Evolutionary conservation across 1,140 invertebrate genomes (phyloP).

Genomic region (Lepidurus packardi): DNA sequence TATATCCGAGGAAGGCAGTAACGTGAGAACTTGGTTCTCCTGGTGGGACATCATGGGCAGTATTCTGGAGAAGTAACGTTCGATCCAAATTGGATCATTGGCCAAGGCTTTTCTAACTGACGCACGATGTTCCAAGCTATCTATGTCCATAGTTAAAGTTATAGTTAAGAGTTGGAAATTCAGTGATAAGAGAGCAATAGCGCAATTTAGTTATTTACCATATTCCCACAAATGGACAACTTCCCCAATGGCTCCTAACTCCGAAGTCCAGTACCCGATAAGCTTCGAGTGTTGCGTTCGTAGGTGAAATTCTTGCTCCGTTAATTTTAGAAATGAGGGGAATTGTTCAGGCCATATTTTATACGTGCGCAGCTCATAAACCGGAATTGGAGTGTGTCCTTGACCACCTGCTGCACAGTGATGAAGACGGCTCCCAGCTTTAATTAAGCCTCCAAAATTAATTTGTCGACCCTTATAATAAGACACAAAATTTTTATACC

Average conservation of each 20-base stretch:
- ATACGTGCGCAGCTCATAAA: conserved; percentile 43
- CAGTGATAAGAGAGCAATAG: background rate
- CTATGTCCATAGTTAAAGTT: conserved; percentile 37
- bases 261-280: conserved; percentile 45
- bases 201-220: conserved; percentile 39
- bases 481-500: too few relatives aligned
- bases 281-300: conserved; percentile 42
- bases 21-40: conserved; percentile 39
- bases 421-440: conserved; percentile 26
- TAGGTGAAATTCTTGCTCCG: conserved; percentile 42
- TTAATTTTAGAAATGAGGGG: conserved; percentile 41
- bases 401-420: conserved; percentile 32
- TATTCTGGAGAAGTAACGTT: conserved; percentile 41
- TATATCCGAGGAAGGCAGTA: conserved; percentile 11
- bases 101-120: conserved; percentile 41
- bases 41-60: conserved; percentile 40
- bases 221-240: conserved; percentile 48
- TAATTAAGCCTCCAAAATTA: background rate
- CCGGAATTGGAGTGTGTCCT: conserved; percentile 35
- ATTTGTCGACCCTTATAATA: background rate
- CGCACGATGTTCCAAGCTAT: conserved; percentile 42
- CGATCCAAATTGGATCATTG: conserved; percentile 41
- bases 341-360: conserved; percentile 39
- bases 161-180: background rate
- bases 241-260: conserved; percentile 45